Evolutionary conservation across 1,140 invertebrate species (phyloP).

Genomic region (Zophobas atratus): DNA sequence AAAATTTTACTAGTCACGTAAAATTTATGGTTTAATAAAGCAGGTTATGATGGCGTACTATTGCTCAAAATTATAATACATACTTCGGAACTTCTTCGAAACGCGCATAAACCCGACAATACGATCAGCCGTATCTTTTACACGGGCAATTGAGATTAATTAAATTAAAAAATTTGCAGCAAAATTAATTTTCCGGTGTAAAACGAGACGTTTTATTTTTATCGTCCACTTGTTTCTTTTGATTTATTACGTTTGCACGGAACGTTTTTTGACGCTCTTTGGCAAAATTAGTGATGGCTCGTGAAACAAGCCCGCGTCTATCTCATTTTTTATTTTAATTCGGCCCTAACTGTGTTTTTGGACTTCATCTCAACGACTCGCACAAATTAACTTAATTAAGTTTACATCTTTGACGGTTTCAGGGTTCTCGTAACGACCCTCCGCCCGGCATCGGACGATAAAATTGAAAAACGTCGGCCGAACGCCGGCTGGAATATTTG

Average conservation of each 20-base stretch:
- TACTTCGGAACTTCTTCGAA: conserved; percentile 23
- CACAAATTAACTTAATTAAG: conserved; percentile 32
- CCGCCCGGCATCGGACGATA: background rate
- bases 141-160: conserved; percentile 20
- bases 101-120: conserved; percentile 11
- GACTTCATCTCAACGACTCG: conserved; percentile 20
- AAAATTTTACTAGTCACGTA: conserved; percentile 35
- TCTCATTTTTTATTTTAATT: conserved; percentile 7
- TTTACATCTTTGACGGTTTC: conserved; percentile 21
- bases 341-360: conserved; percentile 1
- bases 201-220: background rate
- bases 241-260: conserved; percentile 16
- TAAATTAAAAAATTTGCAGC: conserved; percentile 4
- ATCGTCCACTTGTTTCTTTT: conserved; percentile 2
- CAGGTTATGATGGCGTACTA: conserved; percentile 17
- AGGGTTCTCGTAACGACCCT: conserved; percentile 1
- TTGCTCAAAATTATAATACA: conserved; percentile 24
- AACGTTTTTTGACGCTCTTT: background rate
- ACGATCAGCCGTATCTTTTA: background rate
- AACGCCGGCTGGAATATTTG: no score
- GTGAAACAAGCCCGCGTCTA: background rate
- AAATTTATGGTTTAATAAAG: conserved; percentile 41
- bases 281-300: background rate
- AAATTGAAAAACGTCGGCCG: background rate
- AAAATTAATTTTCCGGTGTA: conserved; percentile 5